These are phyloP conservation scores for Erinaceus europaeus DNA, from an alignment of 2,113 vertebrate species.

Conservation along the genomic window DNA sequence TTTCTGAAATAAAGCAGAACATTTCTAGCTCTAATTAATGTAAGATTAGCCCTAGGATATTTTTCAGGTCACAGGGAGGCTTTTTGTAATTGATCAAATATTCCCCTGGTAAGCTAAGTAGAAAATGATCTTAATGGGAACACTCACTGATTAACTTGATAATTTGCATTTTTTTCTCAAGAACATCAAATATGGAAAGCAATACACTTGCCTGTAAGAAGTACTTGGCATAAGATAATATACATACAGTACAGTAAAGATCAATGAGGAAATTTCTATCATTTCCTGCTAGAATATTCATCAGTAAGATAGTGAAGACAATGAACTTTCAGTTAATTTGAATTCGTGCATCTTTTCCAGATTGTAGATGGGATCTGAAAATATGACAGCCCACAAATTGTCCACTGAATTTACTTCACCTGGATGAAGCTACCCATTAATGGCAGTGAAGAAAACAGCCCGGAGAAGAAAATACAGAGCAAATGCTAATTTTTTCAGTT, in stretches of 20 bases:
- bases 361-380: conserved; percentile 31
- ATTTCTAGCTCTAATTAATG: not conserved
- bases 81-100: conserved; percentile 3
- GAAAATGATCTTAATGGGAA: conserved; percentile 18
- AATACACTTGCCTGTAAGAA: conserved; percentile 57
- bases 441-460: conserved; percentile 39
- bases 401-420: conserved; percentile 47
- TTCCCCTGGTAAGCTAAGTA: conserved; percentile 19
- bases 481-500: conserved; percentile 56
- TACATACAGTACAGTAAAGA: conserved; percentile 53
- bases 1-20: conserved; percentile 25
- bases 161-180: conserved; percentile 41
- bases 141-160: conserved; percentile 19
- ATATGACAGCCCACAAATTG: conserved; percentile 43
- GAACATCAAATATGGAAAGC: conserved; percentile 53
- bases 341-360: conserved; percentile 58
- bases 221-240: conserved; percentile 61
- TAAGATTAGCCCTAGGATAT: not conserved
- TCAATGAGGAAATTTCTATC: conserved; percentile 41
- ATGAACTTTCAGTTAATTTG: conserved; percentile 64
- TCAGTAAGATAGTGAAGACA: conserved; percentile 38
- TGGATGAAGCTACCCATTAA: conserved; percentile 10
- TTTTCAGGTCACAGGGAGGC: not conserved
- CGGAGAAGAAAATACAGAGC: conserved; percentile 35
- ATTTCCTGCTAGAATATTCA: conserved; percentile 55